phyloP scores from a whole-genome alignment of 2,888 invertebrate species.

The Drosophila limbata region DNA sequence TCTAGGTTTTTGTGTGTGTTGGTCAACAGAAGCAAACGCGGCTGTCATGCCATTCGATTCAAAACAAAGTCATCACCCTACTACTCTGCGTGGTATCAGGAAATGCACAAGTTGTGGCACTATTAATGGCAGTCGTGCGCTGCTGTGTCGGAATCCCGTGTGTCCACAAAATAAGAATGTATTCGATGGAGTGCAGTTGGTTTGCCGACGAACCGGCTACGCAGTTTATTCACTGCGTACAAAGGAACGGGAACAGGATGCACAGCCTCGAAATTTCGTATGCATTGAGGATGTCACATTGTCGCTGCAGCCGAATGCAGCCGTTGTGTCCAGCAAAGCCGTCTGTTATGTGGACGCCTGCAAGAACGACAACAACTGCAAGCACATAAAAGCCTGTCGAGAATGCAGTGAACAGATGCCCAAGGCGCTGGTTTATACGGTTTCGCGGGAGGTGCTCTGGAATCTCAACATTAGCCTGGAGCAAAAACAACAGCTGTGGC shows the following conservation, averaged over 20 bases:
- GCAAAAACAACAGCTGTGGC: slow-evolving; percentile 81
- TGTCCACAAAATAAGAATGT: slow-evolving; percentile 77
- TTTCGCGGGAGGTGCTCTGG: slow-evolving; percentile 81
- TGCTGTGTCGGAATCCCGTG: slow-evolving; percentile 73
- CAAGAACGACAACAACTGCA: slow-evolving; percentile 76
- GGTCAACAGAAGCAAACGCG: background rate
- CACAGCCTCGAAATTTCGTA: slow-evolving; percentile 91
- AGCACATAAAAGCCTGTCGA: slow-evolving; percentile 82
- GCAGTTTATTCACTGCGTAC: slow-evolving; percentile 90
- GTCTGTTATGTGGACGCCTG: slow-evolving; percentile 79
- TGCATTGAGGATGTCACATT: slow-evolving; percentile 86
- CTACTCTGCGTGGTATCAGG: slow-evolving; percentile 87
- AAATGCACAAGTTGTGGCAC: slow-evolving; percentile 91
- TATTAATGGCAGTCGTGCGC: slow-evolving; percentile 90
- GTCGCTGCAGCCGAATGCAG: slow-evolving; percentile 83
- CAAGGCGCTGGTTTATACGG: slow-evolving; percentile 70
- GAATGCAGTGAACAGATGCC: slow-evolving; percentile 50
- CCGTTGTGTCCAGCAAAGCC: slow-evolving; percentile 79
- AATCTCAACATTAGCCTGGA: slow-evolving; percentile 79
- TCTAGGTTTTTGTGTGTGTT: slow-evolving; percentile 2
- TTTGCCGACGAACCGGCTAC: slow-evolving; percentile 87
- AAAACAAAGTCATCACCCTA: slow-evolving; percentile 41
- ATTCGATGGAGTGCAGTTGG: slow-evolving; percentile 85
- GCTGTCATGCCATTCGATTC: slow-evolving; percentile 25
- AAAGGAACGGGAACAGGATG: slow-evolving; percentile 87